phyloP scores from a whole-genome alignment of 1,140 invertebrate species.

The Drosophila pruinosa region DNA sequence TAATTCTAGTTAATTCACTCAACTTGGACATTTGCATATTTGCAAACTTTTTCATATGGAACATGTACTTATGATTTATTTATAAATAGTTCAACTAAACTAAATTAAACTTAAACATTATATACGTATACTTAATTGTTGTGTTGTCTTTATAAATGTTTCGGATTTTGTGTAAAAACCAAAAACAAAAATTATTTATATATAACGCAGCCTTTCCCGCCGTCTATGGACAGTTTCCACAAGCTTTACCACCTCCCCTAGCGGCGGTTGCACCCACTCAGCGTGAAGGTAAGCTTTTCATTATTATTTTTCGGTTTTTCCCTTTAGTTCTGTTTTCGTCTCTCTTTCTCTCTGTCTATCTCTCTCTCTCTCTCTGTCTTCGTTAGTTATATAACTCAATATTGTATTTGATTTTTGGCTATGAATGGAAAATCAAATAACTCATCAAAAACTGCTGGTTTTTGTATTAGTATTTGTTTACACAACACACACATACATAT shows the following conservation, averaged over 20 bases:
- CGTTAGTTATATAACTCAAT: constrained; percentile 46
- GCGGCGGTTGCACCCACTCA: constrained; percentile 94
- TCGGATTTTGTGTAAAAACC: constrained; percentile 82
- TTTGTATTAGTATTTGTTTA: constrained; percentile 2
- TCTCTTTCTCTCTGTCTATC: neutral
- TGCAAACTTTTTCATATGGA: neutral
- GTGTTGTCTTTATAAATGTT: constrained; percentile 83
- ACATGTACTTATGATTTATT: neutral
- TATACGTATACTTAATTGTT: constrained; percentile 74
- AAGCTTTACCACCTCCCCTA: constrained; percentile 95
- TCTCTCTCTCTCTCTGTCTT: constrained; percentile 22
- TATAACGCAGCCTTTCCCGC: constrained; percentile 95
- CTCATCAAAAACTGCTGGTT: neutral
- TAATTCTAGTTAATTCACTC: constrained; percentile 17
- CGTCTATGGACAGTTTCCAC: constrained; percentile 97
- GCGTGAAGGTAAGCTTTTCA: constrained; percentile 94
- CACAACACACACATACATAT: constrained; percentile 13
- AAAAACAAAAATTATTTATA: constrained; percentile 85
- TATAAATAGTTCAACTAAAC: constrained; percentile 37
- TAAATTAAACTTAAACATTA: constrained; percentile 32
- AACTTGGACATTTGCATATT: constrained; percentile 6
- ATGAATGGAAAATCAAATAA: constrained; percentile 37
- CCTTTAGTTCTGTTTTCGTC: neutral
- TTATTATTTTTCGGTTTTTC: constrained; percentile 46
- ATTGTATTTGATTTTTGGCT: constrained; percentile 52